Evolutionary conservation across 2,797 vertebrate genomes (phyloP).

Genomic region (Anguilla pacifica): DNA sequence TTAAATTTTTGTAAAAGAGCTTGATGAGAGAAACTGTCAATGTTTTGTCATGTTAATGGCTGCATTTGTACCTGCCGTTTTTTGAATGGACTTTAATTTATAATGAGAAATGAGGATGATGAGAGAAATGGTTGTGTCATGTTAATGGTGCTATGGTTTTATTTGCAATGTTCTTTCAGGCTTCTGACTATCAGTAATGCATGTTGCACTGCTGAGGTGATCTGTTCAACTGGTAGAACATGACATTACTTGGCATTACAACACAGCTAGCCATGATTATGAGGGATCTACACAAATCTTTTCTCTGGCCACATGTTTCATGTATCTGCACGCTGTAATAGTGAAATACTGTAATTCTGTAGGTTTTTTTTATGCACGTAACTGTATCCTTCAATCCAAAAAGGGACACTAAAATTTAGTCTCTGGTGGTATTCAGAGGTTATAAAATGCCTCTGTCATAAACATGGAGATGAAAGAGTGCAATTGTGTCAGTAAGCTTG

Average conservation of each 20-base stretch:
- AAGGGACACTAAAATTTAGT: too few species aligned
- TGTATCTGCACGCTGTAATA: not conserved
- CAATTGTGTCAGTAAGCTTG: not conserved
- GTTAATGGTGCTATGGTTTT: too few species aligned
- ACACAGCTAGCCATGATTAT: not conserved
- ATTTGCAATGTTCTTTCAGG: too few species aligned
- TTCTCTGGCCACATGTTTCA: not conserved
- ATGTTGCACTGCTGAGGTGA: not conserved
- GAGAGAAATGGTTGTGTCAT: too few species aligned
- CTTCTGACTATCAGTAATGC: not conserved
- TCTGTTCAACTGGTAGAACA: not conserved
- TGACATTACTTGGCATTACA: not conserved
- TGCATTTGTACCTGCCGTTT: not conserved
- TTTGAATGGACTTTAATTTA: not conserved
- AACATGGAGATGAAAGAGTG: not conserved
- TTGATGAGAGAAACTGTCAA: not conserved
- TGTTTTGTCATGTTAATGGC: constrained; percentile 1
- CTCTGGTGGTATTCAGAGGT: not conserved
- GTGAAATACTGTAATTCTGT: not conserved
- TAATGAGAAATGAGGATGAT: too few species aligned
- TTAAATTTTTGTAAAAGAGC: not conserved
- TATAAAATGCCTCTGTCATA: not conserved
- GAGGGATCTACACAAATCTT: not conserved
- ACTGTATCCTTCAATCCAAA: too few species aligned
- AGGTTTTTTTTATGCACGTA: not conserved